phyloP scores from a whole-genome alignment of 2,797 vertebrate species.

The Sarcoramphus papa region DNA sequence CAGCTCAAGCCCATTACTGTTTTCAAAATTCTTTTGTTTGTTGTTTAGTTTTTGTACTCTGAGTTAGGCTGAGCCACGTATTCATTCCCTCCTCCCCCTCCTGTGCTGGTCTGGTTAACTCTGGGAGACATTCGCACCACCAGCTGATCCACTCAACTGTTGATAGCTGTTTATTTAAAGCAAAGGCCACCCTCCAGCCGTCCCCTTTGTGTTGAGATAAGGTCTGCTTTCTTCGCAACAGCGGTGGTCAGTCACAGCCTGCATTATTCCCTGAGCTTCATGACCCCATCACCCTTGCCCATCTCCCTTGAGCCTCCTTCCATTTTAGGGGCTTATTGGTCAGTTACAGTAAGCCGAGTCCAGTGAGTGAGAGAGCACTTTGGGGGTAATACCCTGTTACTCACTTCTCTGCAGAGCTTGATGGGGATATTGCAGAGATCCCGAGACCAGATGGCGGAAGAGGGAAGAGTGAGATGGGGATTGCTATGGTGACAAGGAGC shows the following conservation, averaged over 20 bases:
- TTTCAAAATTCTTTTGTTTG: neutral
- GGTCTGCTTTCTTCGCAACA: neutral
- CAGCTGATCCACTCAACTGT: neutral
- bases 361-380: neutral
- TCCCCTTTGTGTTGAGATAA: too few relatives aligned
- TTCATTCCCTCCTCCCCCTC: neutral
- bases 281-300: neutral
- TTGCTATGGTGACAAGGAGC: neutral
- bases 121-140: too few relatives aligned
- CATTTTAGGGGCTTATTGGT: neutral
- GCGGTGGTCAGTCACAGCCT: neutral
- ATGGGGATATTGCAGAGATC: neutral
- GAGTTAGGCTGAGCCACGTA: neutral
- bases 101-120: neutral
- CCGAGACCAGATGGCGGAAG: neutral
- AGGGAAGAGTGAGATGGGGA: neutral
- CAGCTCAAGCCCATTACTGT: neutral
- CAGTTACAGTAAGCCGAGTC: neutral
- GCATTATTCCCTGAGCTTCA: neutral
- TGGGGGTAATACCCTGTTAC: neutral
- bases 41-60: neutral
- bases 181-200: too few relatives aligned
- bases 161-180: too few relatives aligned
- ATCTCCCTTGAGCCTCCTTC: neutral
- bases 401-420: neutral